These are phyloP conservation scores for Serripes groenlandicus DNA, from an alignment of 2,888 invertebrate genomes.

Conservation along the genomic window DNA sequence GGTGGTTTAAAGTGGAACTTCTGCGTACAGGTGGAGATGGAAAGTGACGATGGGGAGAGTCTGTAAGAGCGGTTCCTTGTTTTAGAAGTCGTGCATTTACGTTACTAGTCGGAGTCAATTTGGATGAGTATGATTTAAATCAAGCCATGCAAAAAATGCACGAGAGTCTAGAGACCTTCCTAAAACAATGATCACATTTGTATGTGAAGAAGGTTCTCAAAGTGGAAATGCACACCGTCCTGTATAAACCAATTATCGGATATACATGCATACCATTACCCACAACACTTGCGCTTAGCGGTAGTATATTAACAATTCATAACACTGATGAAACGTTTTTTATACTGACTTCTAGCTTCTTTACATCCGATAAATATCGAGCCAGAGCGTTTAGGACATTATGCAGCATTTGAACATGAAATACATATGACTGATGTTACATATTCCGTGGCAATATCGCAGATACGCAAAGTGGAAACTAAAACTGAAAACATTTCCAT, in stretches of 20 bases:
- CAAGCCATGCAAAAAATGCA: constrained; percentile 39
- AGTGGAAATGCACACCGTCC: constrained; percentile 43
- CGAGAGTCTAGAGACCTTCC: constrained; percentile 46
- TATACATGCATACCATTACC: constrained; percentile 43
- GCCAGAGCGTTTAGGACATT: constrained; percentile 33
- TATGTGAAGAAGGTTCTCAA: constrained; percentile 38
- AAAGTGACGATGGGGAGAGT: constrained; percentile 27
- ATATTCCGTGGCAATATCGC: constrained; percentile 36
- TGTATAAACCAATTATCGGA: constrained; percentile 39
- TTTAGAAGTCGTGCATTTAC: constrained; percentile 53
- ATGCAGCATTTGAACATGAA: constrained; percentile 22
- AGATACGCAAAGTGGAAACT: constrained; percentile 46
- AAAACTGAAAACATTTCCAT: constrained; percentile 47
- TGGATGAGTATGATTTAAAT: constrained; percentile 30
- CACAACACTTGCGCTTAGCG: neutral
- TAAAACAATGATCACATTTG: constrained; percentile 50
- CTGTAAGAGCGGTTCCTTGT: constrained; percentile 12
- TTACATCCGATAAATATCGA: constrained; percentile 16
- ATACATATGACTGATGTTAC: constrained; percentile 40
- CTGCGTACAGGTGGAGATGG: constrained; percentile 49
- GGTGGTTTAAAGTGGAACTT: constrained; percentile 47
- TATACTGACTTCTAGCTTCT: constrained; percentile 40
- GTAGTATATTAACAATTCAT: constrained; percentile 30
- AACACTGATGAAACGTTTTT: constrained; percentile 48
- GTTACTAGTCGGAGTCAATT: constrained; percentile 4